Evolutionary conservation across 1,140 invertebrate genomes (phyloP), one percentile per base, ranked within the genome.

Genomic region (Zophobas atratus): DNA sequence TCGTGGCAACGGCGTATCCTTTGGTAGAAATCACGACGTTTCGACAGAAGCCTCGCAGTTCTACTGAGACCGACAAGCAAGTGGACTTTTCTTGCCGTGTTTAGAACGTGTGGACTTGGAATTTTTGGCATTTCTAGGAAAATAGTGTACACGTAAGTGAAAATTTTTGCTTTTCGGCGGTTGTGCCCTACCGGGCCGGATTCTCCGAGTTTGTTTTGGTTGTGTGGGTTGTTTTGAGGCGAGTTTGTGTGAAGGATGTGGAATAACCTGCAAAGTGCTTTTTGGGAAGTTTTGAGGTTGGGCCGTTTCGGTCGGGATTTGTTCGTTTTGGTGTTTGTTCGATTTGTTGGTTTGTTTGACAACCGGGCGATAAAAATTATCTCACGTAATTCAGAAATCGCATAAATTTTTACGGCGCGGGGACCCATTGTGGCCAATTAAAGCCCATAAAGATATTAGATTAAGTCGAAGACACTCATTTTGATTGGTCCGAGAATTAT

Each of bases 61-160:
- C 36, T 43, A 6, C 36, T 39, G n/a, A 20, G 35, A 51, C 4
- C 49, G 49, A 51, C 49, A 4, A 51, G 2, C 20, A 51, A 43
- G 41, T 56, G 55, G 20, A 73, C 32, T 73, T 55, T 20, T 55
- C 49, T 39, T 55, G 71, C 20, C 34, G 49, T 55, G 55, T 33
- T 35, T 41, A 56, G 39, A 71, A 75, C 72, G 72, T 75, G 55
- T 75, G 49, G 46, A 53, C 33, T 55, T 1, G 6, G 33, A 60
- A 60, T 75, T 75, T 75, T 75, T 35, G 72, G 72, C 53, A 75
- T 41, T 75, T 75, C 53, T 39, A 56, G 72, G 72, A 75, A 75
- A 75, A 75, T 75, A 60, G 5, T 75, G 72, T 75, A 75, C 72
- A 75, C 72, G 72, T 75, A 75, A 75, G 72, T 75, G 60, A 43